A percentile compares a stretch with the other conserved stretches of the same genome.
These are phyloP conservation scores for Galeopterus variegatus DNA, from an alignment of 2,113 vertebrate species.

Conservation along the genomic window DNA sequence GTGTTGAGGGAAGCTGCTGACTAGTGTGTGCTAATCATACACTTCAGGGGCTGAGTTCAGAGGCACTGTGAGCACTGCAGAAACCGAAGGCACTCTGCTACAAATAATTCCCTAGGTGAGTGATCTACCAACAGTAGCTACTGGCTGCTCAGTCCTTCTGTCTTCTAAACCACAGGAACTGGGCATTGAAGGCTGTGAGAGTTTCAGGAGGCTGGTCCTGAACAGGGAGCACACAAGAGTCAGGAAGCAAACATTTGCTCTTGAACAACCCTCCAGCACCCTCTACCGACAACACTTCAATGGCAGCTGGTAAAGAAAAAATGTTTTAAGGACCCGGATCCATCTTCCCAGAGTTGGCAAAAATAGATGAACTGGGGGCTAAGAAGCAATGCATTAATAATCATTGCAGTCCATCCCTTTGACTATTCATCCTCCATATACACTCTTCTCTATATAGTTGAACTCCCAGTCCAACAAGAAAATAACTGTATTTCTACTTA, in stretches of 20 bases:
- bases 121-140: background rate
- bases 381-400: background rate
- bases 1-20: background rate
- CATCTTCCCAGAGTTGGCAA: background rate
- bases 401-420: too few species aligned
- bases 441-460: background rate
- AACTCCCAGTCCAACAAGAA: background rate
- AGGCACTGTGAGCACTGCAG: background rate
- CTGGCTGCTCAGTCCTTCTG: background rate
- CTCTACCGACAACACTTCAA: background rate
- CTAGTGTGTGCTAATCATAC: background rate
- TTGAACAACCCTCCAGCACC: background rate
- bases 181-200: too few species aligned
- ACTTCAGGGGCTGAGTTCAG: too few species aligned
- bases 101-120: too few species aligned
- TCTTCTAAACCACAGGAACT: background rate
- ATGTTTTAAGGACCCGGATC: background rate
- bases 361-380: background rate
- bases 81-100: background rate
- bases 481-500: background rate
- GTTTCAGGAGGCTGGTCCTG: background rate
- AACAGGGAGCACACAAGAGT: background rate
- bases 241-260: background rate
- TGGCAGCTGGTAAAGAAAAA: background rate
- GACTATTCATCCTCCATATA: background rate